Percentiles rank a stretch among this genome's conserved stretches.
phyloP scores from a whole-genome alignment of 2,113 vertebrate genomes.

The Myiagra hebetior region DNA sequence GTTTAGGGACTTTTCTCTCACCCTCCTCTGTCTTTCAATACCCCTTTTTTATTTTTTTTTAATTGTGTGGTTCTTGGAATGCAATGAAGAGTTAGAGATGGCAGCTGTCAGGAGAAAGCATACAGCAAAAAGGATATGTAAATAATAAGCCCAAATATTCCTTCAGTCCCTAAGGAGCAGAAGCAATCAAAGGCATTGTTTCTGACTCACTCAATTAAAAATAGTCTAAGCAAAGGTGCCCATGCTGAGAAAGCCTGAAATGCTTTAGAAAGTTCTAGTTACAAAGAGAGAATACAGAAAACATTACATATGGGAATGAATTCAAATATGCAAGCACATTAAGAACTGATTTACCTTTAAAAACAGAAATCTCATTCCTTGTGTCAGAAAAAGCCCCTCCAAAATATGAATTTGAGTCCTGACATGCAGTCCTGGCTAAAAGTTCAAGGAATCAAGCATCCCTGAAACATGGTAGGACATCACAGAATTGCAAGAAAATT shows the following conservation, averaged over 20 bases:
- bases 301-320: background rate
- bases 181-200: background rate
- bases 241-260: background rate
- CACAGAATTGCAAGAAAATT: background rate
- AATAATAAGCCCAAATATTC: background rate
- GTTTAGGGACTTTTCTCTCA: background rate
- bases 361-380: background rate
- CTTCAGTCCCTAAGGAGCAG: background rate
- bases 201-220: background rate
- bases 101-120: background rate
- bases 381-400: background rate
- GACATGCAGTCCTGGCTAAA: background rate
- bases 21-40: background rate
- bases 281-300: background rate
- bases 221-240: background rate
- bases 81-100: background rate
- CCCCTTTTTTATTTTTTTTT: background rate
- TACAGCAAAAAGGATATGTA: background rate
- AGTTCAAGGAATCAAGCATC: background rate
- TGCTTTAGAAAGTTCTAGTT: background rate
- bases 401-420: background rate
- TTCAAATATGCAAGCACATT: background rate
- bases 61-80: background rate
- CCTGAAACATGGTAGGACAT: background rate
- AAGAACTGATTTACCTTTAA: background rate